phyloP scores from a whole-genome alignment of 2,113 vertebrate species.

The Rhipidura dahli region DNA sequence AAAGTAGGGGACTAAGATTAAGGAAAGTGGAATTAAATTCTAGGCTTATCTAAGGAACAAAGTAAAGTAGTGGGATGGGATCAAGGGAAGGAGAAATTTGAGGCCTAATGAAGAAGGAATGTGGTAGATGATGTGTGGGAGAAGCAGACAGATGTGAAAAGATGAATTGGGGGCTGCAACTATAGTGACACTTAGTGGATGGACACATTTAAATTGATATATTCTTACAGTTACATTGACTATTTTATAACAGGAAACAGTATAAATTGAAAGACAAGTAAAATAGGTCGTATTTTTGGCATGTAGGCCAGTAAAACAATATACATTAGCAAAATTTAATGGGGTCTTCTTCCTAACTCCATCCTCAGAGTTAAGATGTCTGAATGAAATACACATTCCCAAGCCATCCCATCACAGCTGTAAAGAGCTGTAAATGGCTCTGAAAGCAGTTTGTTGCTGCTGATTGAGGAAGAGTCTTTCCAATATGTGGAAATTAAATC shows the following conservation, averaged over 20 bases:
- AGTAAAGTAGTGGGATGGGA: neutral
- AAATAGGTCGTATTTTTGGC: neutral
- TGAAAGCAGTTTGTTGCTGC: neutral
- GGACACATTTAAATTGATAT: neutral
- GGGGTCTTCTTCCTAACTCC: neutral
- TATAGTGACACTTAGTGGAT: neutral
- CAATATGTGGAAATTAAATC: neutral
- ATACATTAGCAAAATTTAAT: neutral
- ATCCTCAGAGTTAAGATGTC: neutral
- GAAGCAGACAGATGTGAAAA: neutral
- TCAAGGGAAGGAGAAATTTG: neutral
- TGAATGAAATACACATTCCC: neutral
- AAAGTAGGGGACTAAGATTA: neutral
- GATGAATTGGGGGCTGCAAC: fast-evolving
- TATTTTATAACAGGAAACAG: neutral
- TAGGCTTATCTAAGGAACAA: neutral
- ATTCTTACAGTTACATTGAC: neutral
- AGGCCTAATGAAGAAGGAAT: neutral
- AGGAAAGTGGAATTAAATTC: neutral
- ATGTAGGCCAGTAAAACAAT: neutral
- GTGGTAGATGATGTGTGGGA: neutral
- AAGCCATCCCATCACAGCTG: neutral
- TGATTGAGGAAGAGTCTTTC: neutral
- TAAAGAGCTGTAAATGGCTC: neutral
- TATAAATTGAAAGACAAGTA: neutral